phyloP scores from a whole-genome alignment of 1,140 invertebrate genomes.

The Platorchestia sp. region DNA sequence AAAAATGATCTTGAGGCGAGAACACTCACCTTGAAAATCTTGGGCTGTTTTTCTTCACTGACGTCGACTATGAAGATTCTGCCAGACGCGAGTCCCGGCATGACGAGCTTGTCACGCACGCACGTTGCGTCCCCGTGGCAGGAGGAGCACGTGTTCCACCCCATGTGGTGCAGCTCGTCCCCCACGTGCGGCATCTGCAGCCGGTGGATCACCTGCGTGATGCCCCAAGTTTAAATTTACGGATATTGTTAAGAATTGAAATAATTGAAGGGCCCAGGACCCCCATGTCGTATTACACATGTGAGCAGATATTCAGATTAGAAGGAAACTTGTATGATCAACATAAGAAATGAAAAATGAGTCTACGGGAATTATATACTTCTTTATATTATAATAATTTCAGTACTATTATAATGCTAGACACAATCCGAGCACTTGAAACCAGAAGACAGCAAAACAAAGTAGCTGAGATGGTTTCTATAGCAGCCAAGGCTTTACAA shows the following conservation, averaged over 20 bases:
- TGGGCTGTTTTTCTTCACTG: constrained; percentile 78
- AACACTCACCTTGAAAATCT: constrained; percentile 76
- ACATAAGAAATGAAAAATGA: background rate
- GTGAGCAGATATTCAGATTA: no score
- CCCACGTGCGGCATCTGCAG: constrained; percentile 82
- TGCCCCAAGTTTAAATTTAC: no score
- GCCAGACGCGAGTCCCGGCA: constrained; percentile 86
- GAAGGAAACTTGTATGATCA: no score
- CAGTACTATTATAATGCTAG: background rate
- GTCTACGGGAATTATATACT: background rate
- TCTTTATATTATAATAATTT: background rate
- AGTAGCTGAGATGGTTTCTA: background rate
- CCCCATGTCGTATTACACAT: no score
- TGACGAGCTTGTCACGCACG: constrained; percentile 76
- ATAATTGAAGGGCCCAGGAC: no score
- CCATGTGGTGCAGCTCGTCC: constrained; percentile 95
- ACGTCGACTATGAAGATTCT: constrained; percentile 90
- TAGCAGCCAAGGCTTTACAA: background rate
- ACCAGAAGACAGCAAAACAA: background rate
- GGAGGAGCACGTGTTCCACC: constrained; percentile 90
- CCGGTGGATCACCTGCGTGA: constrained; percentile 87
- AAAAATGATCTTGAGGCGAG: background rate
- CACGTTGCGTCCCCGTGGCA: constrained; percentile 66
- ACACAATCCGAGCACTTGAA: background rate
- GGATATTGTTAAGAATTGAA: no score